These are phyloP conservation scores for Elegia similella DNA, from an alignment of 2,888 invertebrate genomes.

Conservation along the genomic window DNA sequence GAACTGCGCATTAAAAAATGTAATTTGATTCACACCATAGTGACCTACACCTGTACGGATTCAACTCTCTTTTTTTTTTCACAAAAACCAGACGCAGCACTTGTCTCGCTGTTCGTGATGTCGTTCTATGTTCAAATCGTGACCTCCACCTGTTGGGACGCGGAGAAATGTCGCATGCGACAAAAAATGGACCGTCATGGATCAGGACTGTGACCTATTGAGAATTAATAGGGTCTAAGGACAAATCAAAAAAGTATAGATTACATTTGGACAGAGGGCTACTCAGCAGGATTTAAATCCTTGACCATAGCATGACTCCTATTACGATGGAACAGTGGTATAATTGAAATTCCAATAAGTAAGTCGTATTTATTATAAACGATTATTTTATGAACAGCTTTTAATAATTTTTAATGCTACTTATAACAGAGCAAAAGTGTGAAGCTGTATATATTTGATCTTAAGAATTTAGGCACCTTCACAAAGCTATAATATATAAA, in stretches of 20 bases:
- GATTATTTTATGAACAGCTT: too few species aligned
- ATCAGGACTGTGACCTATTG: neutral
- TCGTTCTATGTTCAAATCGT: conserved; percentile 37
- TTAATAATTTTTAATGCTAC: too few species aligned
- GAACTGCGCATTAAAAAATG: too few species aligned
- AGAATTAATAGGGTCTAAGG: neutral
- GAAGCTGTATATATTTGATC: too few species aligned
- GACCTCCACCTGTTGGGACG: conserved; percentile 51
- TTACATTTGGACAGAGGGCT: neutral
- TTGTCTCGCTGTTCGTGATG: conserved; percentile 35
- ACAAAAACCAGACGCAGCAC: conserved; percentile 43
- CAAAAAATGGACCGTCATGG: conserved; percentile 18
- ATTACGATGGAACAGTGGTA: too few species aligned
- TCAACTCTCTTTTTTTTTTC: conserved; percentile 59
- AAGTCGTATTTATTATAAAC: too few species aligned
- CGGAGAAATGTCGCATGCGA: conserved; percentile 41
- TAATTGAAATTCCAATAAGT: too few species aligned
- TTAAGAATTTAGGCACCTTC: too few species aligned
- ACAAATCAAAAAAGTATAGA: neutral
- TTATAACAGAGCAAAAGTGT: too few species aligned
- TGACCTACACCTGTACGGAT: conserved; percentile 62
- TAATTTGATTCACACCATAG: conserved; percentile 30
- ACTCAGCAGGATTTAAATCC: neutral
- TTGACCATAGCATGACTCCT: neutral
- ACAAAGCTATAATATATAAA: too few species aligned